Evolutionary conservation across 2,113 vertebrate species (phyloP).

Genomic region (Gasterosteus nipponicus): DNA sequence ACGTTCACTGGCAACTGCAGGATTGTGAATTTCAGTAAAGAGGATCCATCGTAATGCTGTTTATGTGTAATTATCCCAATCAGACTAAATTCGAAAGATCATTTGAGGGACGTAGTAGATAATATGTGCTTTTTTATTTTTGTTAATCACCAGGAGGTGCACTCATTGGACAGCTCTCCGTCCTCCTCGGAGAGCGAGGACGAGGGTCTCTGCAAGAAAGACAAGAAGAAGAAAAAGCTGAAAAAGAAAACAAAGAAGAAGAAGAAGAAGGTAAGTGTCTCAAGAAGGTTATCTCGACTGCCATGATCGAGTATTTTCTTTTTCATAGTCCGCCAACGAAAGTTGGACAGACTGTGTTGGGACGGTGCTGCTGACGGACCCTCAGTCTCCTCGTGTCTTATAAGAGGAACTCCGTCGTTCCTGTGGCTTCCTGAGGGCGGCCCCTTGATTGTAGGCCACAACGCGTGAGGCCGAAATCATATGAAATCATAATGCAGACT

Average conservation of each 20-base stretch:
- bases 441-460: neutral
- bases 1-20: neutral
- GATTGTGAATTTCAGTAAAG: neutral
- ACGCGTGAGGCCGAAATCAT: neutral
- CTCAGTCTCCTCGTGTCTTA: neutral
- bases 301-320: neutral
- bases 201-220: slow-evolving; percentile 55
- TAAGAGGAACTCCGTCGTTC: neutral
- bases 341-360: neutral
- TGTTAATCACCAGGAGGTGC: slow-evolving; percentile 26
- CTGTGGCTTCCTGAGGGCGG: neutral
- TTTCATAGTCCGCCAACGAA: no score
- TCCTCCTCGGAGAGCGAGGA: slow-evolving; percentile 66
- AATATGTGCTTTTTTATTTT: neutral
- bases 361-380: neutral
- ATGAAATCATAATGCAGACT: no score
- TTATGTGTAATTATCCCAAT: neutral
- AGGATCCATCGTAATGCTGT: neutral
- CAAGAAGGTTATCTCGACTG: neutral
- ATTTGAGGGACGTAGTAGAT: neutral
- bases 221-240: slow-evolving; percentile 64
- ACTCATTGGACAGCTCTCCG: slow-evolving; percentile 57
- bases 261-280: slow-evolving; percentile 65
- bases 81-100: no score
- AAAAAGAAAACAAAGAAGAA: slow-evolving; percentile 65